Evolutionary conservation across 2,888 invertebrate genomes (phyloP), one percentile per base, ranked within the genome.

Genomic region (Baccha elongata): DNA sequence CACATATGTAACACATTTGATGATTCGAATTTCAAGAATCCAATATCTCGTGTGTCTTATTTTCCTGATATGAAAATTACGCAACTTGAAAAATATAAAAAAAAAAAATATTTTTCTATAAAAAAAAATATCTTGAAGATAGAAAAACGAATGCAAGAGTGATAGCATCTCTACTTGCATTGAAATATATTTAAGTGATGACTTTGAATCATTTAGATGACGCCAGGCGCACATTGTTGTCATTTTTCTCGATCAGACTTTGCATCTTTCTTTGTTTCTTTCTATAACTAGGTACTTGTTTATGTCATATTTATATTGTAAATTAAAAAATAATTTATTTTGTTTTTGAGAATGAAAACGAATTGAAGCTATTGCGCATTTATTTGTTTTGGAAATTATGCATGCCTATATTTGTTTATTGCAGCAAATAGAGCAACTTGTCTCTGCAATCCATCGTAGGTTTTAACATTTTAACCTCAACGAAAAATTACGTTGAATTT

Each of bases 51-150:
- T 35, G 52, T 53, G 32, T n/a, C 7, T 29, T 53, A 32, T 53
- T 19, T 53, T 53, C 17, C 32, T 53, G 32, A 53, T 53, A 32
- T n/a, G 32, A 53, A 53, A 53, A 53, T 53, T 53, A 53, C 32
- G 52, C 52, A 53, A 53, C 7, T 32, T 15, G 11, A 52, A 52
- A 15, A 11, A 50, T 29, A 40, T 15, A 1, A 15, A 19, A 17
- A 10, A 42, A 19, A 29, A 11, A 32, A 26, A 50, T 32, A 53
- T 26, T 52, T 52, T 52, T 52, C 29, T 17, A 53, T 29, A 32
- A 15, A 32, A 32, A 17, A 29, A 52, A 53, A 32, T 53, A 32
- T 53, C 19, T 32, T 17, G 19, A 53, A 53, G 32, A 53, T 17
- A 52, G 1, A 7, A 15, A 32, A 52, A 32, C 7, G 2, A 15